A percentile compares a stretch with the other conserved stretches of the same genome.
Conservation (phyloP, 2,797 vertebrate species). For the Sebastes ruberrimus region DNA sequence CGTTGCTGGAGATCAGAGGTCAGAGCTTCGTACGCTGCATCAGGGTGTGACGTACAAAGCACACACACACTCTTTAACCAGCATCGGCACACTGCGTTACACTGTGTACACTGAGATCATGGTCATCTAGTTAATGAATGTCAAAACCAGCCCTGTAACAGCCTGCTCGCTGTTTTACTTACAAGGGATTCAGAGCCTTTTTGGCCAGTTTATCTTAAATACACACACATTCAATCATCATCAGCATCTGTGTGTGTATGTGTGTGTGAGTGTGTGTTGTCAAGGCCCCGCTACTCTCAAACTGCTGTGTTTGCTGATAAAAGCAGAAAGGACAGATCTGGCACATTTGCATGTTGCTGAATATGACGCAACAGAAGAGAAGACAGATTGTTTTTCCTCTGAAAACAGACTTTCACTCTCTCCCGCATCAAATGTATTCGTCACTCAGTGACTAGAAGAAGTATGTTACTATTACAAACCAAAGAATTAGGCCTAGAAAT, state of each 20-base stretch:
- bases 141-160: slow-evolving; percentile 38
- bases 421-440: slow-evolving; percentile 2
- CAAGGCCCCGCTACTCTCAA: slow-evolving; percentile 38
- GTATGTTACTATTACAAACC: slow-evolving; percentile 4
- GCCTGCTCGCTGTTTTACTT: slow-evolving; percentile 31
- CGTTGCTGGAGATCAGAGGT: slow-evolving; percentile 51
- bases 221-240: slow-evolving; percentile 44
- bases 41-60: slow-evolving; percentile 35
- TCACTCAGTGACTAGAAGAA: background rate
- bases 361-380: slow-evolving; percentile 45
- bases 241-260: slow-evolving; percentile 1
- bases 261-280: slow-evolving; percentile 1
- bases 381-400: slow-evolving; percentile 32
- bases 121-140: slow-evolving; percentile 70
- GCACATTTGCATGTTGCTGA: slow-evolving; percentile 45
- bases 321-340: slow-evolving; percentile 51
- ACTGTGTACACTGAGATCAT: slow-evolving; percentile 27
- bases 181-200: slow-evolving; percentile 36
- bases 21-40: slow-evolving; percentile 51
- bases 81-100: background rate
- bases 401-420: slow-evolving; percentile 26
- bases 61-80: background rate
- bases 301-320: slow-evolving; percentile 61
- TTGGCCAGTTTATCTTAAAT: slow-evolving; percentile 60
- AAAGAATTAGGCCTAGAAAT: background rate